phyloP scores from a whole-genome alignment of 2,797 vertebrate genomes.

The Alcedo quadribrachys region DNA sequence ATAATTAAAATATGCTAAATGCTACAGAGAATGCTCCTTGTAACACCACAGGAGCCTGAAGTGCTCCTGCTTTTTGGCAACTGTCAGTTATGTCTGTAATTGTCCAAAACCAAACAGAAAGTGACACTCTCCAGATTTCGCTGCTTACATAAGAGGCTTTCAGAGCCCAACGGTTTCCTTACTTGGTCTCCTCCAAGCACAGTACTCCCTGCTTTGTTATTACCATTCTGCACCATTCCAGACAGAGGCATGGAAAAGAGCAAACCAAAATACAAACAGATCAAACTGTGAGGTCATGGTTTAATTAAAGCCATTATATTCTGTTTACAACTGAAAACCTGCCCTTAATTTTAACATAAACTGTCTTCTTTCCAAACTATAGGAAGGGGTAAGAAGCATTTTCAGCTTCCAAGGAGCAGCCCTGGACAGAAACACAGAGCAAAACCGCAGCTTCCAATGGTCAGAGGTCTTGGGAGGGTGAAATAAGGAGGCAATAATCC shows the following conservation, averaged over 20 bases:
- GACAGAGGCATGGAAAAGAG: background rate
- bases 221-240: background rate
- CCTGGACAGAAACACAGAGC: background rate
- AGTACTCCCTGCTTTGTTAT: background rate
- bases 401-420: background rate
- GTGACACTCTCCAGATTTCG: constrained; percentile 4
- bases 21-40: background rate
- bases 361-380: background rate
- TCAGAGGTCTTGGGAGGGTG: background rate
- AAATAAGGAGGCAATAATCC: background rate
- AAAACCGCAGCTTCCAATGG: background rate
- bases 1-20: background rate
- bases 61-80: background rate
- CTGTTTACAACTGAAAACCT: background rate
- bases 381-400: background rate
- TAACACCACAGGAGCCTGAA: background rate
- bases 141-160: constrained; percentile 15
- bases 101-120: constrained; percentile 2
- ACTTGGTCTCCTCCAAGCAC: constrained; percentile 25
- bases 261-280: background rate
- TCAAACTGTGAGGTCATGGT: background rate
- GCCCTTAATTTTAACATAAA: background rate
- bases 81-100: background rate
- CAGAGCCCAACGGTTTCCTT: background rate
- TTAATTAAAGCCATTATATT: background rate